Conservation (phyloP, 2,888 invertebrate genomes). For the Agriotes lineatus region DNA sequence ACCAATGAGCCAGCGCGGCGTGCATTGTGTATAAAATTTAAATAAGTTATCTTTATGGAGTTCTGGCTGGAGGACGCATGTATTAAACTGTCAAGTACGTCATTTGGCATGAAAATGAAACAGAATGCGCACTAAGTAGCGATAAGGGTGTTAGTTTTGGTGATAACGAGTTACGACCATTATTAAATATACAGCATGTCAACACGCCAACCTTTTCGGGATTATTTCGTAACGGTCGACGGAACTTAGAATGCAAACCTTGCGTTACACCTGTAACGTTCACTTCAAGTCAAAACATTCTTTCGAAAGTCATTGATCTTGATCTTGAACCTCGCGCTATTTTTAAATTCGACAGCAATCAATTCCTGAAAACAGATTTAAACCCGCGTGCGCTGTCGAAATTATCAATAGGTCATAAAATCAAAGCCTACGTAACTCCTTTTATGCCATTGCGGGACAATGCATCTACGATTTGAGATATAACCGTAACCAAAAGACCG, state of each 20-base stretch:
- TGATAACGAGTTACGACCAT: background rate
- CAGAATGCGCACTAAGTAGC: slow-evolving; percentile 22
- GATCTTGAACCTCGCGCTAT: background rate
- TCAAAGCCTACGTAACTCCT: no score
- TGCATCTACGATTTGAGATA: no score
- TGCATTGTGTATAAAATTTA: background rate
- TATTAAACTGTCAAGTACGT: background rate
- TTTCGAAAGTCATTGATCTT: slow-evolving; percentile 21
- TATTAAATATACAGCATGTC: background rate
- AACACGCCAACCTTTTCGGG: background rate
- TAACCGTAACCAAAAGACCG: no score
- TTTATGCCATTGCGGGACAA: no score
- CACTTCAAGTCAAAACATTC: slow-evolving; percentile 6
- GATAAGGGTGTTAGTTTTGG: slow-evolving; percentile 27
- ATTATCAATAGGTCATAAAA: no score
- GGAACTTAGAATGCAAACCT: slow-evolving; percentile 7
- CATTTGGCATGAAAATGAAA: slow-evolving; percentile 23
- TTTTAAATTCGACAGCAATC: background rate
- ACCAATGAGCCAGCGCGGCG: no score
- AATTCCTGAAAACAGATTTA: no score
- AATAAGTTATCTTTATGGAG: slow-evolving; percentile 16
- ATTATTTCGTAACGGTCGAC: background rate
- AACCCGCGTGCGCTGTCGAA: no score
- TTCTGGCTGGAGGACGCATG: background rate
- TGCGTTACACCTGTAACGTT: slow-evolving; percentile 5